Evolutionary conservation across 2,797 vertebrate genomes (phyloP), one percentile per base, ranked within the genome.

Genomic region (Spinus olivaceus): DNA sequence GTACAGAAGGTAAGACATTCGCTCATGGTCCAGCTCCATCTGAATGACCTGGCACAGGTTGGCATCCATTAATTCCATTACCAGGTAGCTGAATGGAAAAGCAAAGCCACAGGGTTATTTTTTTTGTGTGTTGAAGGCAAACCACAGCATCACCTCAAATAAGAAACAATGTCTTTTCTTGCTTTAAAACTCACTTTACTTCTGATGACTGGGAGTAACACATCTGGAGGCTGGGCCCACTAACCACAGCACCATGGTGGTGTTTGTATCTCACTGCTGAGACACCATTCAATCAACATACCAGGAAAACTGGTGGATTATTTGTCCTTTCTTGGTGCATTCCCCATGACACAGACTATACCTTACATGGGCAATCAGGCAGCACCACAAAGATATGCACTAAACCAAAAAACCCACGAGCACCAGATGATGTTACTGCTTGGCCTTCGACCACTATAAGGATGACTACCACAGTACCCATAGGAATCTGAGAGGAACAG

Each of bases 21-120:
- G 97, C 95, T 99, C 99, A 9, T 99, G 99, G 97, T 99, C 99
- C 65, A 99, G 97, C 97, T 99, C 99, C 99, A 99, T 99, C 97
- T 99, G 99, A 98, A 99, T 99, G 97, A 99, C 99, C 97, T 99
- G 99, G 97, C 99, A 99, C 95, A 99, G 98, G 97, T 99, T 99
- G 96, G 99, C 99, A 95, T 99, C 99, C 99, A 99, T 99, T 97
- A 99, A 95, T 97, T 99, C 99, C 99, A 99, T 99, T 96, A 99
- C 99, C 95, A 99, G 98, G 95, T 99, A 99, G 95, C 99, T 99
- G 95, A n/a, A 95, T 10, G 59, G 69, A 94, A 95, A 81, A 74
- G 32, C 24, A 97, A 96, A 97, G 35, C 21, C 72, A 91, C 2
- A 30, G 12, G 8, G 15, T 97, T 94, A 93, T 59, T 61, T 50